phyloP scores from a whole-genome alignment of 2,888 invertebrate species.

The Brachyptera putata region DNA sequence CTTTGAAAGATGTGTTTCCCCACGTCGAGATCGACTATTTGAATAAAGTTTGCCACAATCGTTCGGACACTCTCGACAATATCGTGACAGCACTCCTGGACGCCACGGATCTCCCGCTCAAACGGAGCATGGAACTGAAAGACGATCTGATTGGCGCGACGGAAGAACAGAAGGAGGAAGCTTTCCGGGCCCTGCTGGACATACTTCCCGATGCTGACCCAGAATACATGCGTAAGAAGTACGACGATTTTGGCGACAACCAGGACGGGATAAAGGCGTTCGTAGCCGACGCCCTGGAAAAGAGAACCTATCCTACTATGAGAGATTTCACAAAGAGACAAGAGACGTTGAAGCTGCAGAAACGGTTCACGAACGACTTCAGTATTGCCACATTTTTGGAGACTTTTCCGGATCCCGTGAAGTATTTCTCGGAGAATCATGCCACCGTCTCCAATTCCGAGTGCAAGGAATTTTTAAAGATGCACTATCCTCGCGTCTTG shows the following conservation, averaged over 20 bases:
- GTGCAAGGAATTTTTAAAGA: too few relatives aligned
- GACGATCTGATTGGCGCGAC: background rate
- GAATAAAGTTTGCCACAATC: background rate
- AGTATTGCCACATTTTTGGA: background rate
- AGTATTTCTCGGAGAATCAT: background rate
- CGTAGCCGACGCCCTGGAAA: background rate
- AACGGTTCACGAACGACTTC: background rate
- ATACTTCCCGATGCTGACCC: background rate
- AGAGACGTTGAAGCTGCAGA: background rate
- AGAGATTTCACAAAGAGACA: background rate
- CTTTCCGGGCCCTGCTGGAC: background rate
- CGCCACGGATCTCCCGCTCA: background rate
- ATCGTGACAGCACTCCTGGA: background rate
- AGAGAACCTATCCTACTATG: background rate
- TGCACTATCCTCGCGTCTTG: too few relatives aligned
- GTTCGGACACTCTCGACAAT: background rate
- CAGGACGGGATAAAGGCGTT: background rate
- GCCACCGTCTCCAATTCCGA: too few relatives aligned
- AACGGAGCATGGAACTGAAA: background rate
- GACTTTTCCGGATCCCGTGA: background rate
- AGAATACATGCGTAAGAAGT: background rate
- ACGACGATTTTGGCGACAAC: background rate
- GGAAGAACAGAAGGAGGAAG: background rate
- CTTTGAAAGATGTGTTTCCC: background rate
- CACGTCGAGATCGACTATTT: background rate